These are phyloP conservation scores for Nebria ingens DNA, from an alignment of 1,140 invertebrate genomes.

Conservation along the genomic window DNA sequence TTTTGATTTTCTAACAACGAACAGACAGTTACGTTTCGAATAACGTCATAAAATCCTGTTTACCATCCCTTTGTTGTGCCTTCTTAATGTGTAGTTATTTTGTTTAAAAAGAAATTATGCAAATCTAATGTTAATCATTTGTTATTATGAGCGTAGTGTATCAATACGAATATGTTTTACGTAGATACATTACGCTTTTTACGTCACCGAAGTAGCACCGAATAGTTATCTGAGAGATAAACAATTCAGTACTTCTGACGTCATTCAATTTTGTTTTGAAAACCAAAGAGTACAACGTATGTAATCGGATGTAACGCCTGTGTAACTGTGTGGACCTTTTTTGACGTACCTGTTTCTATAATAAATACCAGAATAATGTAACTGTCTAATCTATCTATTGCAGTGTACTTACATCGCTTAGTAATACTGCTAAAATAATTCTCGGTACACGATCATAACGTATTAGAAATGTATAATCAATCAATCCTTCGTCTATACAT, in stretches of 20 bases:
- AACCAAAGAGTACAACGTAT: neutral
- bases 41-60: neutral
- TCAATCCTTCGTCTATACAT: neutral
- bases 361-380: too few species aligned
- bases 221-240: too few species aligned
- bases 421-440: neutral
- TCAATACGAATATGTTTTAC: too few species aligned
- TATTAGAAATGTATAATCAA: neutral
- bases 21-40: neutral
- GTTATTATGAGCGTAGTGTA: too few species aligned
- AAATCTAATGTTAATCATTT: too few species aligned
- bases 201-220: too few species aligned
- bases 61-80: slow-evolving; percentile 16
- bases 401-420: too few species aligned
- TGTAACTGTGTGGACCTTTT: too few species aligned
- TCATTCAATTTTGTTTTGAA: neutral
- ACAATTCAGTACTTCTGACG: neutral
- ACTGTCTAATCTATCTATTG: neutral
- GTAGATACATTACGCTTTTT: too few species aligned
- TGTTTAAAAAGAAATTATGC: too few species aligned
- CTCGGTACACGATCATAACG: too few species aligned
- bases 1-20: neutral
- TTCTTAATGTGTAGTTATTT: slow-evolving; percentile 12
- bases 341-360: neutral
- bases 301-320: neutral